Conservation (phyloP, 2,888 invertebrate genomes). For the Nomada fabriciana region DNA sequence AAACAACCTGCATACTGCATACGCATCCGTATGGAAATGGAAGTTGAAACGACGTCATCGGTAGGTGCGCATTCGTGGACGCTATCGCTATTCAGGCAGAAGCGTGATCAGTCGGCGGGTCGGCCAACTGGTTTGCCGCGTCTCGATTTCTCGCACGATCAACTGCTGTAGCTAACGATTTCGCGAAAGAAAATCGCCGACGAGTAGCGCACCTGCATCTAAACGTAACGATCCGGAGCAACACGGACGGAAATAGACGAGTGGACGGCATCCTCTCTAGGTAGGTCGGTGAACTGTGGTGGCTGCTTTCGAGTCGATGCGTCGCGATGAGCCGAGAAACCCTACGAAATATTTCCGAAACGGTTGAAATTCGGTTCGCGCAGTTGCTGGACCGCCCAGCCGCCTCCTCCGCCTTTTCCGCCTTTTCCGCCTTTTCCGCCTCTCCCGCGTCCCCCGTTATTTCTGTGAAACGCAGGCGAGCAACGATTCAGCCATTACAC, state of each 20-base stretch:
- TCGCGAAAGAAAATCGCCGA: neutral
- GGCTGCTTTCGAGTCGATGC: neutral
- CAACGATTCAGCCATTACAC: too few species aligned
- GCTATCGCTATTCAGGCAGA: slow-evolving; percentile 11
- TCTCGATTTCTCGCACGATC: slow-evolving; percentile 6
- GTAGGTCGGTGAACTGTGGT: neutral
- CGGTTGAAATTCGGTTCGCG: too few species aligned
- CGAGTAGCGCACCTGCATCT: neutral
- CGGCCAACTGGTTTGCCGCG: neutral
- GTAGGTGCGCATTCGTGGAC: slow-evolving; percentile 45
- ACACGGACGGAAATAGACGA: neutral
- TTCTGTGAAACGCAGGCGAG: too few species aligned
- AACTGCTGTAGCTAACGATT: neutral
- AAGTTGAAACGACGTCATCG: slow-evolving; percentile 34
- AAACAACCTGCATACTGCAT: neutral
- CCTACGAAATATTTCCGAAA: too few species aligned
- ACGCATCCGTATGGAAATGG: slow-evolving; percentile 27
- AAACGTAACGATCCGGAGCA: neutral
- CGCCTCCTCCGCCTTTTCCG: too few species aligned
- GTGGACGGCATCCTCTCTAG: neutral
- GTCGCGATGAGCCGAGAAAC: neutral
- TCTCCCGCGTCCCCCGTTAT: too few species aligned
- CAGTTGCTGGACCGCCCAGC: too few species aligned
- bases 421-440: too few species aligned
- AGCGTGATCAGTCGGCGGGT: slow-evolving; percentile 5